Base-by-base conservation (phyloP, 2,797 vertebrate species). In the Helarctos malayanus region DNA sequence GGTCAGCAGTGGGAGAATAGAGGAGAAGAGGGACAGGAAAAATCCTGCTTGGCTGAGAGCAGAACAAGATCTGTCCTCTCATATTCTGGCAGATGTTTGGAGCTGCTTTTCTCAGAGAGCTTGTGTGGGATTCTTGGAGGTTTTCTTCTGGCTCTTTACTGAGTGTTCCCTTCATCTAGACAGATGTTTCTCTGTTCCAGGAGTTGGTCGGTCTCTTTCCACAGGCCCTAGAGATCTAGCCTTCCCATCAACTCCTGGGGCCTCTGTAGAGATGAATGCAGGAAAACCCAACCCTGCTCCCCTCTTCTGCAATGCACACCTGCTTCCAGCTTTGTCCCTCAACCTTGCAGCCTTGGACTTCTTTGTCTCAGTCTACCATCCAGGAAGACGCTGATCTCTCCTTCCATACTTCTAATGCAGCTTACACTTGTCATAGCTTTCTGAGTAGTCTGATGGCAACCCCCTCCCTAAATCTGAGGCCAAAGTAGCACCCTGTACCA, bases 321-420 rank as follows among this genome's bases (percentile, higher is more conserved):
- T 71, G 15, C 45, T 32, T 45, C 54, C 21, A 52, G 1, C 0
- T 32, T 32, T 27, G 10, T 2, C 13, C 61, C 79, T 54, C 32
- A 0, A 1, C 7, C 57, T 38, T 25, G 45, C 3, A 2, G 23
- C 15, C 57, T 9, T 7, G 23, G 14, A 0, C 80, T n/a, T 35
- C 3, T 35, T 47, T 38, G 27, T 87, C 80, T 76, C 25, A 2
- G 2, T 32, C 38, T 0, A 14, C 61, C 15, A 13, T 73, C n/a
- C 2, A 18, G 6, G 52, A 10, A 93, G 52, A 76, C n/a, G 3
- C 69, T 35, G 18, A 19, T 89, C 49, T 32, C n/a, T 15, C 32
- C 45, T 54, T 63, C 41, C 52, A n/a, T 15, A 9, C 35, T 89
- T 68, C 19, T 45, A 32, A 21, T 14, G 4, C 49, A 81, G 89